phyloP scores from a whole-genome alignment of 2,113 vertebrate genomes.

The Hemiprocne comata region DNA sequence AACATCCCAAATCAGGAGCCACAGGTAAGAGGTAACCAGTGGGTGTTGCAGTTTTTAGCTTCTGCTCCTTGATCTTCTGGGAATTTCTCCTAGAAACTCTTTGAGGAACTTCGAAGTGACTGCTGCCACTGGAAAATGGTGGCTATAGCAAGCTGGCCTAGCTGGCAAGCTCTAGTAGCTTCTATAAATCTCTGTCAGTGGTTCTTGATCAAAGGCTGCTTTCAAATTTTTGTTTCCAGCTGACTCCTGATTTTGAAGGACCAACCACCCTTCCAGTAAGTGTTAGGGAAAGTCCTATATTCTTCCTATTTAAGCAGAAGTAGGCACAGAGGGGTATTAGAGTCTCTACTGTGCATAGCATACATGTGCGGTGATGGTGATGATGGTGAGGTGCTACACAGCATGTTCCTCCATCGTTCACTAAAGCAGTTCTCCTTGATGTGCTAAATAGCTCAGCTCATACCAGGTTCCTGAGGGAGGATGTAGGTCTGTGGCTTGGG shows the following conservation, averaged over 20 bases:
- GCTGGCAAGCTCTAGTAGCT: background rate
- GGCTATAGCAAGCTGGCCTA: background rate
- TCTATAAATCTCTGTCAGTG: background rate
- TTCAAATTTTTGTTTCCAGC: background rate
- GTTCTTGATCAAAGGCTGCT: background rate
- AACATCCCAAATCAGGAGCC: background rate
- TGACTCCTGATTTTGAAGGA: background rate
- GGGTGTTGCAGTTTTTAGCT: background rate
- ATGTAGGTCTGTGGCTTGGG: background rate
- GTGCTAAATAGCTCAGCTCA: background rate
- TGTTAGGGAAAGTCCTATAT: background rate
- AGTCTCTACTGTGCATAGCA: background rate
- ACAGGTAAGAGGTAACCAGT: background rate
- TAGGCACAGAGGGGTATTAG: background rate
- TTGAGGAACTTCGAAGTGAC: background rate
- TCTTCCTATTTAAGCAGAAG: background rate
- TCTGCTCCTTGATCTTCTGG: background rate
- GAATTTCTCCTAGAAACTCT: background rate
- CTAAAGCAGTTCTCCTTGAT: background rate
- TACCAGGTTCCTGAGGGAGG: background rate
- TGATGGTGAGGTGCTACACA: background rate
- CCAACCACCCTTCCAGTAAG: background rate
- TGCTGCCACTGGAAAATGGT: background rate
- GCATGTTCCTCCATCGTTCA: background rate
- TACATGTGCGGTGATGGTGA: background rate